Evolutionary conservation across 2,888 invertebrate species (phyloP).

Genomic region (Lutraria lutraria): DNA sequence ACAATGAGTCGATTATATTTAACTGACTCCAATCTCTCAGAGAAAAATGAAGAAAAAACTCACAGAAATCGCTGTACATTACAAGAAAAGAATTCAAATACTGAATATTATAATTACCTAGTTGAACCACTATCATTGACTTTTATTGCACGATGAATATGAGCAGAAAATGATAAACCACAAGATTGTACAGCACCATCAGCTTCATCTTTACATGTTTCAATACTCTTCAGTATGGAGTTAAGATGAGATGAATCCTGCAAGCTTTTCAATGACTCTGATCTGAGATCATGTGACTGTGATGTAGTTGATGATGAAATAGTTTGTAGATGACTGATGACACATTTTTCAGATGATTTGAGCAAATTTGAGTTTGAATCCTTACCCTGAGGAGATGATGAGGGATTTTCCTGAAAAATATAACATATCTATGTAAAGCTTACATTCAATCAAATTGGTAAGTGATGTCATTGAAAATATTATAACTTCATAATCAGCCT

Average conservation of each 20-base stretch:
- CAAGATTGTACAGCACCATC: constrained; percentile 28
- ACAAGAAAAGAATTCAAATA: too few relatives aligned
- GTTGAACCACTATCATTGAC: constrained; percentile 13
- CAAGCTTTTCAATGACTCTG: constrained; percentile 37
- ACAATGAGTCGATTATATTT: too few relatives aligned
- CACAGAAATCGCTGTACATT: too few relatives aligned
- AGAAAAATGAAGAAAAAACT: too few relatives aligned
- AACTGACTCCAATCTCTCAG: too few relatives aligned
- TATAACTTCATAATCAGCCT: too few relatives aligned
- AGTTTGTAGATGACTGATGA: constrained; percentile 42
- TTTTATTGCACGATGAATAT: constrained; percentile 55
- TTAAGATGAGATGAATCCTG: constrained; percentile 50
- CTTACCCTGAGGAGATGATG: constrained; percentile 31
- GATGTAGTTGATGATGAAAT: constrained; percentile 20
- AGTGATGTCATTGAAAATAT: too few relatives aligned
- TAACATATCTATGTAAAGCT: background rate
- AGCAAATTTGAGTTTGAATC: constrained; percentile 48
- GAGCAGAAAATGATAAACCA: constrained; percentile 52
- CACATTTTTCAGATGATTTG: constrained; percentile 36
- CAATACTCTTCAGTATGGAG: constrained; percentile 75
- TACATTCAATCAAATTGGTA: too few relatives aligned
- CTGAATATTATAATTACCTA: background rate
- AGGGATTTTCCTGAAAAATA: background rate
- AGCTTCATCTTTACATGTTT: constrained; percentile 49
- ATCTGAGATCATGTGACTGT: background rate